Conservation (phyloP, 2,888 invertebrate genomes). For the Branchipolynoe longqiensis region DNA sequence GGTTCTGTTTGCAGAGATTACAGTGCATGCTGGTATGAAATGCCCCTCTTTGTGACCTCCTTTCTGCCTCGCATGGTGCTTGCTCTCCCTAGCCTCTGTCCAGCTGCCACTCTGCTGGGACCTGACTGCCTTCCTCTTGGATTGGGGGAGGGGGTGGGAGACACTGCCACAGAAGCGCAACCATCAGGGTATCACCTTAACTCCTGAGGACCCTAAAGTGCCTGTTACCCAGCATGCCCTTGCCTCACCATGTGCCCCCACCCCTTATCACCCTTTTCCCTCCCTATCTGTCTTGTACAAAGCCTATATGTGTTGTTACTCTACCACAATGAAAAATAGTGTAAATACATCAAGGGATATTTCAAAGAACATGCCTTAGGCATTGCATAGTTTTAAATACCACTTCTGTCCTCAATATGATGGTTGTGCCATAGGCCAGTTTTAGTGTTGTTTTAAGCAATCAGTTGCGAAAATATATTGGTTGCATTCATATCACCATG, state of each 20-base stretch:
- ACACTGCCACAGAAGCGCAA: too few species aligned
- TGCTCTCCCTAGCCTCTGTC: too few species aligned
- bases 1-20: too few species aligned
- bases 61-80: too few species aligned
- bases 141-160: background rate
- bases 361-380: slow-evolving; percentile 4
- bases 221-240: background rate
- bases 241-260: slow-evolving; percentile 11
- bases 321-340: background rate
- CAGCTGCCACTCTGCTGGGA: too few species aligned
- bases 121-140: background rate
- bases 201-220: too few species aligned
- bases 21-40: too few species aligned
- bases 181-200: too few species aligned
- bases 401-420: background rate
- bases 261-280: background rate
- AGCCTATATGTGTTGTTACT: slow-evolving; percentile 10
- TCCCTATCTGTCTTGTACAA: background rate
- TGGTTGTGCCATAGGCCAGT: background rate
- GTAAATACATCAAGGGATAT: slow-evolving; percentile 9
- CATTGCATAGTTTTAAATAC: background rate
- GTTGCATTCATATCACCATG: background rate
- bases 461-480: background rate
- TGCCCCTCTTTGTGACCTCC: too few species aligned
- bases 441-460: background rate